Percentiles rank a stretch among this genome's conserved stretches.
These are phyloP conservation scores for Melitaea athalia DNA, from an alignment of 2,888 invertebrate species.

Conservation along the genomic window DNA sequence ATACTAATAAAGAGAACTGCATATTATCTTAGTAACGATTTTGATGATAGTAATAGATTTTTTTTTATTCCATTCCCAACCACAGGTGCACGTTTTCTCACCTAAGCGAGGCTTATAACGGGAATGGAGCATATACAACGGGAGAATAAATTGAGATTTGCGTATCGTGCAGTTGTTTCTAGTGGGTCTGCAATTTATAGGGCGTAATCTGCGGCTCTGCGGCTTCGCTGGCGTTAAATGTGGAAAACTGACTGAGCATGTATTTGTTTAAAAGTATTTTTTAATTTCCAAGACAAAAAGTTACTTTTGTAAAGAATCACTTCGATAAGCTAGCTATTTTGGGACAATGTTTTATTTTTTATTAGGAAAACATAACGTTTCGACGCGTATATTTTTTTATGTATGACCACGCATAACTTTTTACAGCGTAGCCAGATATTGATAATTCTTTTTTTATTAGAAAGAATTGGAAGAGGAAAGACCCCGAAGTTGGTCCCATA, in stretches of 20 bases:
- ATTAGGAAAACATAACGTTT: too few species aligned
- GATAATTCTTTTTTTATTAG: too few species aligned
- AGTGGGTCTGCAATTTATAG: constrained; percentile 34
- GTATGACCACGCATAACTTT: too few species aligned
- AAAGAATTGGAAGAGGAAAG: too few species aligned
- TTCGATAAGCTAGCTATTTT: too few species aligned
- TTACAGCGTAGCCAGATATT: too few species aligned
- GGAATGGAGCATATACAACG: constrained; percentile 32
- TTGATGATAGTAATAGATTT: constrained; percentile 6
- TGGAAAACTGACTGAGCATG: neutral
- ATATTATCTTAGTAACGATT: neutral
- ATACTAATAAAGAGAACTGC: neutral
- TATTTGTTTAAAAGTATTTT: neutral
- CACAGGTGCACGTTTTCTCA: constrained; percentile 25
- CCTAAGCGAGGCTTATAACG: constrained; percentile 30
- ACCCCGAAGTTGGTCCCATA: too few species aligned
- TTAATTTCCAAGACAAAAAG: neutral
- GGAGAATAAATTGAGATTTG: constrained; percentile 38
- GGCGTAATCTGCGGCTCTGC: constrained; percentile 33
- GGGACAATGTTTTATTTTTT: too few species aligned
- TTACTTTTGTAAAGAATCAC: too few species aligned
- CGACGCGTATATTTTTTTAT: too few species aligned
- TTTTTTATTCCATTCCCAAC: constrained; percentile 15
- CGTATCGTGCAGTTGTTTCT: constrained; percentile 37
- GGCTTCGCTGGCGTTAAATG: constrained; percentile 18